Evolutionary conservation across 1,140 invertebrate species (phyloP).

Genomic region (Panagrolaimus sp.): DNA sequence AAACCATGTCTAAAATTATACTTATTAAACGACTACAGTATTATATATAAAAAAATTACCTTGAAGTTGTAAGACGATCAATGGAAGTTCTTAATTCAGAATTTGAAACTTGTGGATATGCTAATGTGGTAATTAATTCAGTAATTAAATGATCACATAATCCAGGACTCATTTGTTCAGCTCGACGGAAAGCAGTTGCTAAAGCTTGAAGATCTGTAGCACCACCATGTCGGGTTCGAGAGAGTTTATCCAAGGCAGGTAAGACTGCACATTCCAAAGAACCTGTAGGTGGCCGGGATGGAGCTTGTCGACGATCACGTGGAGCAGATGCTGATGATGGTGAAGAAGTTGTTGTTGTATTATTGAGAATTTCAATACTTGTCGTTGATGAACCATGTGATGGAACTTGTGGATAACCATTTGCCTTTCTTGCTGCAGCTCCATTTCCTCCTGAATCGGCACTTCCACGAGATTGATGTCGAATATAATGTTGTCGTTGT

Average conservation of each 20-base stretch:
- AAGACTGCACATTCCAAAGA: slow-evolving; percentile 50
- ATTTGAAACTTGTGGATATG: slow-evolving; percentile 42
- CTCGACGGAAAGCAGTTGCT: slow-evolving; percentile 44
- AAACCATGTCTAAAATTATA: not conserved
- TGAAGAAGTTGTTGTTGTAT: slow-evolving; percentile 8
- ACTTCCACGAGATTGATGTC: slow-evolving; percentile 27
- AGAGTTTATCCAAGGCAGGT: slow-evolving; percentile 53
- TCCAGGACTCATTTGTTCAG: slow-evolving; percentile 49
- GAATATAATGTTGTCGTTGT: slow-evolving; percentile 21
- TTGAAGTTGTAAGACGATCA: slow-evolving; percentile 41
- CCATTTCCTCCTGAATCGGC: slow-evolving; percentile 7
- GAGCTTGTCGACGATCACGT: slow-evolving; percentile 18
- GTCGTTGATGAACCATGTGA: not conserved
- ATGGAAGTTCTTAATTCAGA: slow-evolving; percentile 43
- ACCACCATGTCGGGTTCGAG: slow-evolving; percentile 50
- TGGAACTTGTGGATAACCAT: not conserved
- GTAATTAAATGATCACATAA: slow-evolving; percentile 54
- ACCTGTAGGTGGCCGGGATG: slow-evolving; percentile 29
- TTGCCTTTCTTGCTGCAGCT: not conserved
- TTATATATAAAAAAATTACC: not conserved
- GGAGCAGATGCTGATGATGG: not conserved
- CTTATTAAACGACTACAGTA: not conserved
- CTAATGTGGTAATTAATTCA: slow-evolving; percentile 50
- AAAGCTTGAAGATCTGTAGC: slow-evolving; percentile 43
- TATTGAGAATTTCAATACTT: slow-evolving; percentile 18